Percentiles rank a stretch among this genome's conserved stretches.
phyloP scores from a whole-genome alignment of 2,113 vertebrate species.

The Phodopus roborovskii region DNA sequence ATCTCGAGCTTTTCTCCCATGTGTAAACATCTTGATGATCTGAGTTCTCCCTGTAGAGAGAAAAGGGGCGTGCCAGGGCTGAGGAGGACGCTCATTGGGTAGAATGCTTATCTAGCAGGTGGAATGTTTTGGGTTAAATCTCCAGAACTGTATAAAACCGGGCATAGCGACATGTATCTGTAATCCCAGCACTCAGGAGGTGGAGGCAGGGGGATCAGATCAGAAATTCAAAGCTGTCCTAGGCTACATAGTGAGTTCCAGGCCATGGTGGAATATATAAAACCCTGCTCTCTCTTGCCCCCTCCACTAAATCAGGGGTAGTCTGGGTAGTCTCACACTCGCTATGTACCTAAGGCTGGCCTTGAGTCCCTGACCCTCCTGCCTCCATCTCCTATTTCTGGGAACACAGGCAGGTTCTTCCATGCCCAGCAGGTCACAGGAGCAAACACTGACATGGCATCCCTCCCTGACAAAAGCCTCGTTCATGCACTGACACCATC shows the following conservation, averaged over 20 bases:
- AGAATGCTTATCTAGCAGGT: too few species aligned
- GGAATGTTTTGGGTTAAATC: background rate
- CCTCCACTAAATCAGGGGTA: background rate
- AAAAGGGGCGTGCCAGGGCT: background rate
- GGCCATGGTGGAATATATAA: background rate
- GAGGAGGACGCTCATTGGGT: background rate
- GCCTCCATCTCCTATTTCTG: background rate
- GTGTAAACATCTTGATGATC: background rate
- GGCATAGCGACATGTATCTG: background rate
- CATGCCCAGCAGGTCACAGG: background rate
- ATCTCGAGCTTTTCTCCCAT: slow-evolving; percentile 18
- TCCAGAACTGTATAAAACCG: background rate
- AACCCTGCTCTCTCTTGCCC: too few species aligned
- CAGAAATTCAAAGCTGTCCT: background rate
- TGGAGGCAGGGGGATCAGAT: background rate
- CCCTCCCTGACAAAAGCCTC: background rate
- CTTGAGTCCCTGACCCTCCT: background rate
- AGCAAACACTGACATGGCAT: background rate
- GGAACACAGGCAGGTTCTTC: background rate
- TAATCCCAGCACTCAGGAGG: background rate
- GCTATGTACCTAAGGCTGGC: background rate
- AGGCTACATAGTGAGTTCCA: background rate
- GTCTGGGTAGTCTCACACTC: background rate
- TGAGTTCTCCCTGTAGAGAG: background rate
- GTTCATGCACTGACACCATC: background rate